phyloP scores from a whole-genome alignment of 1,140 invertebrate genomes.

The Hormaphis cornu region DNA sequence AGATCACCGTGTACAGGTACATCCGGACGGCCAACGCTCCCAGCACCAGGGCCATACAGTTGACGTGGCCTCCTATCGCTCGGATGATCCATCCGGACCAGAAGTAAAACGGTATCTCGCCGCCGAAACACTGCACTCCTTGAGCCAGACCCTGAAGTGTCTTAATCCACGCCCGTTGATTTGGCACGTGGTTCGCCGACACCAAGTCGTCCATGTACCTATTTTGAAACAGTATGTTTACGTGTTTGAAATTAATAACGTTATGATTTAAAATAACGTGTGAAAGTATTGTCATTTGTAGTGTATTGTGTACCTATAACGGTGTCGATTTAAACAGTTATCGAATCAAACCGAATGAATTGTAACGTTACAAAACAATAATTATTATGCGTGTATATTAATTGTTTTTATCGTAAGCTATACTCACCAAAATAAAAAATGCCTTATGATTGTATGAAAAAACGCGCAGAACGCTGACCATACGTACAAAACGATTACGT shows the following conservation, averaged over 20 bases:
- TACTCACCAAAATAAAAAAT: conserved; percentile 16
- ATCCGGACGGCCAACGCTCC: conserved; percentile 65
- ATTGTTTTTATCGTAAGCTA: too few relatives aligned
- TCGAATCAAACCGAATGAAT: too few relatives aligned
- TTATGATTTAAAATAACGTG: too few relatives aligned
- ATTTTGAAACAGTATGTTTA: conserved; percentile 27
- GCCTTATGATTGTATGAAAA: conserved; percentile 2
- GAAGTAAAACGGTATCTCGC: conserved; percentile 82
- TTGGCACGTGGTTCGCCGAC: conserved; percentile 40
- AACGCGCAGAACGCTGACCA: background rate
- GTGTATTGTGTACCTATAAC: too few relatives aligned
- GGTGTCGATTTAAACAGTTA: too few relatives aligned
- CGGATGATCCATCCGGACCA: conserved; percentile 68
- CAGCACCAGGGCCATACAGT: conserved; percentile 71
- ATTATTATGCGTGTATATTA: too few relatives aligned
- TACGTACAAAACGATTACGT: background rate
- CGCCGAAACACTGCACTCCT: conserved; percentile 70
- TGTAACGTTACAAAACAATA: too few relatives aligned
- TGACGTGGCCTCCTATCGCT: conserved; percentile 65
- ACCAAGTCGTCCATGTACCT: conserved; percentile 63
- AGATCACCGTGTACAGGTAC: conserved; percentile 68
- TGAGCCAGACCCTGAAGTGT: conserved; percentile 70
- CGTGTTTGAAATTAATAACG: too few relatives aligned
- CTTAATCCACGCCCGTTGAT: conserved; percentile 53
- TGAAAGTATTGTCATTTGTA: too few relatives aligned